These are phyloP conservation scores for Cacoxenus indagator DNA, from an alignment of 2,888 invertebrate genomes.

Conservation along the genomic window DNA sequence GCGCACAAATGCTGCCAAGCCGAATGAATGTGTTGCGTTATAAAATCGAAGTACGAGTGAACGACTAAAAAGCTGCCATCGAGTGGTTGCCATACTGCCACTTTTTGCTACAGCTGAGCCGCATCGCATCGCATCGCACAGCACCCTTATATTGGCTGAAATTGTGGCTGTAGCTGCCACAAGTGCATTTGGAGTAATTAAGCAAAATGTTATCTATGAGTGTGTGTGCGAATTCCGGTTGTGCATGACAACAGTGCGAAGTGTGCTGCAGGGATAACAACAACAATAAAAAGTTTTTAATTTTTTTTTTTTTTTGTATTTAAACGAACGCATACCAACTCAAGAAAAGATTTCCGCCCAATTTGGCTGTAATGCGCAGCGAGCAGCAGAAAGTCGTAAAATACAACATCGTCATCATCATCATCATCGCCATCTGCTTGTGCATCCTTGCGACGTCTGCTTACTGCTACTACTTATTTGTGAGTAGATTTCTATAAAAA, in stretches of 20 bases:
- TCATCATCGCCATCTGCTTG: background rate
- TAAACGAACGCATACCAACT: background rate
- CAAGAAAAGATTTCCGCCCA: constrained; percentile 11
- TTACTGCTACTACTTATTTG: no score
- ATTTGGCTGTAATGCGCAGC: background rate
- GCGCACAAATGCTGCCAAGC: background rate
- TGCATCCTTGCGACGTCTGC: background rate
- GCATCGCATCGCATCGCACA: no score
- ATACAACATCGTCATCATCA: background rate
- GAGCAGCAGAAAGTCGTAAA: background rate
- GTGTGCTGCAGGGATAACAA: constrained; percentile 20
- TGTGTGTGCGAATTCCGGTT: background rate
- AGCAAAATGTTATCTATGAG: constrained; percentile 19
- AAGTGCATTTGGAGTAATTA: constrained; percentile 15
- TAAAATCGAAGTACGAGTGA: no score
- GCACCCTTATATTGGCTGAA: background rate
- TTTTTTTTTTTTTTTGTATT: no score
- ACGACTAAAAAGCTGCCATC: background rate
- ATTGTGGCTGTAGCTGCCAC: background rate
- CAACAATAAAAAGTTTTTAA: no score
- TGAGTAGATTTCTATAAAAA: constrained; percentile 1
- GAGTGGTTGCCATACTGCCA: background rate
- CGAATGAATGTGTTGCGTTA: background rate
- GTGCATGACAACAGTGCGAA: constrained; percentile 24
- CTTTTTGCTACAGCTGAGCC: background rate